A percentile compares a stretch with the other conserved stretches of the same genome.
phyloP scores from a whole-genome alignment of 1,140 invertebrate genomes.

The Andrena cerasifolii region DNA sequence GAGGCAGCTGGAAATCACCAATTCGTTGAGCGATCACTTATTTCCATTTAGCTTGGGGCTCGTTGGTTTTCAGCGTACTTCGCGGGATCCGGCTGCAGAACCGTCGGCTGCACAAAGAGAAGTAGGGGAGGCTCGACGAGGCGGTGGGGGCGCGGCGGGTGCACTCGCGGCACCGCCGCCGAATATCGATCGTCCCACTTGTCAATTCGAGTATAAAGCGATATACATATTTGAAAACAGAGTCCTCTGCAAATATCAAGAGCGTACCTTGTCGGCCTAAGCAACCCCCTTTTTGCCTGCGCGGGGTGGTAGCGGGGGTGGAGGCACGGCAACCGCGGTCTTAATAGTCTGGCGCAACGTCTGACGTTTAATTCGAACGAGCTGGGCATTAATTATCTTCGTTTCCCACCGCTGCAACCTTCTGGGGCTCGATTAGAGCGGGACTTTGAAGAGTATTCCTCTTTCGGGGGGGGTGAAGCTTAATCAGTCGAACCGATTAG shows the following conservation, averaged over 20 bases:
- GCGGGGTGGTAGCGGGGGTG: not conserved
- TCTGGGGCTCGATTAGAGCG: not conserved
- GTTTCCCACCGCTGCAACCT: not conserved
- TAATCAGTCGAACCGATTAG: too few species aligned
- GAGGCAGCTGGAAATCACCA: not conserved
- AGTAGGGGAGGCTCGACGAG: not conserved
- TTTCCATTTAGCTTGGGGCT: conserved; percentile 8
- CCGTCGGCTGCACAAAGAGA: not conserved
- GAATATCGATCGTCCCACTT: conserved; percentile 71
- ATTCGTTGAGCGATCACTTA: not conserved
- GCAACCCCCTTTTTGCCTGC: not conserved
- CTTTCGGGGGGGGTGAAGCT: not conserved
- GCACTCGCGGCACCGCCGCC: conserved; percentile 7
- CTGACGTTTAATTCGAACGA: not conserved
- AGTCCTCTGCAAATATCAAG: conserved; percentile 35
- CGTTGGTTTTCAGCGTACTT: not conserved
- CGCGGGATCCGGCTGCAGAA: not conserved
- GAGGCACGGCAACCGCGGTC: not conserved
- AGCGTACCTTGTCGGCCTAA: not conserved
- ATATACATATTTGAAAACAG: conserved; percentile 52
- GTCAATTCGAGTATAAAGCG: conserved; percentile 67
- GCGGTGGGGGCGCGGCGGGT: too few species aligned
- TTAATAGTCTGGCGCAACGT: not conserved
- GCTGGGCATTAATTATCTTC: too few species aligned
- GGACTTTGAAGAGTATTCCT: too few species aligned